These are phyloP conservation scores for Pseudocheirus occidentalis DNA, from an alignment of 2,797 vertebrate genomes.

Conservation along the genomic window DNA sequence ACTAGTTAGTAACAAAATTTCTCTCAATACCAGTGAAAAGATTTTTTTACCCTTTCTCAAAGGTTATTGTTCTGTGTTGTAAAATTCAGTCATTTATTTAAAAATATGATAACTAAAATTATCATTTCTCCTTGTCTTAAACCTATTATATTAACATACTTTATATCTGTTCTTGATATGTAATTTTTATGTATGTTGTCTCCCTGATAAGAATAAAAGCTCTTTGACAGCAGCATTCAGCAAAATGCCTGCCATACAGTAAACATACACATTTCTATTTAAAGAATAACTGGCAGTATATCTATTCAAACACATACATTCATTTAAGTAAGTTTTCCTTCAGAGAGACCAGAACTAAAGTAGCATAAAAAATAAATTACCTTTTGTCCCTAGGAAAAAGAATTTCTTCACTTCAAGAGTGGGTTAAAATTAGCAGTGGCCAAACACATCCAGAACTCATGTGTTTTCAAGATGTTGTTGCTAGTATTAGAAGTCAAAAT, in stretches of 20 bases:
- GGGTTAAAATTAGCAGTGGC: background rate
- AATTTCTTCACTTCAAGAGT: background rate
- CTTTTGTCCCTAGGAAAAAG: constrained; percentile 3
- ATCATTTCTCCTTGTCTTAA: background rate
- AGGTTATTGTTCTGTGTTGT: background rate
- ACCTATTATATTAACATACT: background rate
- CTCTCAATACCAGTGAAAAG: background rate
- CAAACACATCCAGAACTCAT: rapidly evolving
- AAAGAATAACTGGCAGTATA: background rate
- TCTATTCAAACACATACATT: background rate
- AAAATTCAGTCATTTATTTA: background rate
- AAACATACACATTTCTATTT: background rate
- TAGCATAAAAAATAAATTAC: constrained; percentile 12
- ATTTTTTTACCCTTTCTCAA: background rate
- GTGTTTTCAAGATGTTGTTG: background rate
- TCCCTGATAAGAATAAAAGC: background rate
- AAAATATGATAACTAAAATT: background rate
- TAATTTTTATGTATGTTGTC: background rate
- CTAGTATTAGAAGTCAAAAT: background rate
- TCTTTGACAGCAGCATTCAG: background rate
- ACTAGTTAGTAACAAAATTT: background rate
- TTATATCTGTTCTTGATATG: background rate
- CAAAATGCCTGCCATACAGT: background rate
- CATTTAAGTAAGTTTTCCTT: constrained; percentile 18
- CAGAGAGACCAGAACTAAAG: background rate